Evolutionary conservation across 1,140 invertebrate genomes (phyloP).

Genomic region (Drosophila sturtevanti): DNA sequence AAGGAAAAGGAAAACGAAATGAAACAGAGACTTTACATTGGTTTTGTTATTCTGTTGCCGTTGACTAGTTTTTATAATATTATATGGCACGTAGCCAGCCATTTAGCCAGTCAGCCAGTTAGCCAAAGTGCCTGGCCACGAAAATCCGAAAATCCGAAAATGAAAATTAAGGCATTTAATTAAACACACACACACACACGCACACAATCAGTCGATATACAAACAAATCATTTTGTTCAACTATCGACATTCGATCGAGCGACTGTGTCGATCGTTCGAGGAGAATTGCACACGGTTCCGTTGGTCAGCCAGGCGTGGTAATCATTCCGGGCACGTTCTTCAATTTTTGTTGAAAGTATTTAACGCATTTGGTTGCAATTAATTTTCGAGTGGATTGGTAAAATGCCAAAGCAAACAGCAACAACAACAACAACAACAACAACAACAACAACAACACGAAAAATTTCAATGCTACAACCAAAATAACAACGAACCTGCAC

Average conservation of each 20-base stretch:
- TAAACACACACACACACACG: background rate
- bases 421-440: conserved; percentile 6
- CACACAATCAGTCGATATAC: background rate
- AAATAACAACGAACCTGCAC: conserved; percentile 14
- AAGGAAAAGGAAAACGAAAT: conserved; percentile 11
- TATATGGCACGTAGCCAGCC: conserved; percentile 37
- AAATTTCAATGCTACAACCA: conserved; percentile 46
- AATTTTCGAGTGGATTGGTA: conserved; percentile 47
- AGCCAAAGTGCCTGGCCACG: conserved; percentile 2
- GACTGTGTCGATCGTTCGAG: background rate
- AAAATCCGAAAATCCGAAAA: background rate
- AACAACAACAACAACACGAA: background rate
- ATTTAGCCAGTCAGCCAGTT: background rate
- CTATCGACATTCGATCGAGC: background rate
- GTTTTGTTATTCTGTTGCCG: conserved; percentile 1
- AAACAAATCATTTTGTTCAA: background rate
- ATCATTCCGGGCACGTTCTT: conserved; percentile 35
- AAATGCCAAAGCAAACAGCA: conserved; percentile 35
- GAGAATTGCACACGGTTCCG: conserved; percentile 50
- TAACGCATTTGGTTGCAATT: conserved; percentile 62
- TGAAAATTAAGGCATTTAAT: conserved; percentile 49
- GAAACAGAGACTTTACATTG: conserved; percentile 24
- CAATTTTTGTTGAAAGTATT: conserved; percentile 40
- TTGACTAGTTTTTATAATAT: conserved; percentile 23
- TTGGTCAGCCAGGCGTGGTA: conserved; percentile 1